Conservation (phyloP, 2,797 vertebrate species). For the Sebastes cheni region DNA sequence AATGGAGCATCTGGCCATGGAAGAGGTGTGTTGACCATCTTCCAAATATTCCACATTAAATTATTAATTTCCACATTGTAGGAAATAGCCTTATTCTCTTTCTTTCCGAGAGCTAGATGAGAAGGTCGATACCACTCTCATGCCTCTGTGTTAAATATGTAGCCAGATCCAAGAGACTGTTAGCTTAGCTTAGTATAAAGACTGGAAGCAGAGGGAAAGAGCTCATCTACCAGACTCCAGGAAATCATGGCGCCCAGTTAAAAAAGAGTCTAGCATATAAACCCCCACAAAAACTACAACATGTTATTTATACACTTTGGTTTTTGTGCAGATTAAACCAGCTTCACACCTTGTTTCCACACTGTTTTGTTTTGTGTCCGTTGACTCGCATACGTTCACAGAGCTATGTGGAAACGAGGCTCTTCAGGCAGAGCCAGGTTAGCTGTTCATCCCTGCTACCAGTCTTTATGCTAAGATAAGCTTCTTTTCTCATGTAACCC, state of each 20-base stretch:
- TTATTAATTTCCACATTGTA: not conserved
- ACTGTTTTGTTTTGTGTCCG: no score
- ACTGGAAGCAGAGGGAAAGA: not conserved
- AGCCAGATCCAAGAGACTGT: not conserved
- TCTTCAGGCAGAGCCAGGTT: not conserved
- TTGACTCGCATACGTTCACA: no score
- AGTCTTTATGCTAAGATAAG: not conserved
- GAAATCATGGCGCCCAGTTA: not conserved
- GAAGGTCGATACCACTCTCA: no score
- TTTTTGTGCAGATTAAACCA: not conserved
- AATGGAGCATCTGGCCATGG: conserved; percentile 90
- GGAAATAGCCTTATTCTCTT: not conserved
- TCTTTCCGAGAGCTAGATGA: not conserved
- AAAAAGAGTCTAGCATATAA: not conserved
- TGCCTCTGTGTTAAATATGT: not conserved
- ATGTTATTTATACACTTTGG: no score
- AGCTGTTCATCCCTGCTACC: not conserved
- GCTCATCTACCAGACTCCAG: not conserved
- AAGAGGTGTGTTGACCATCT: conserved; percentile 80
- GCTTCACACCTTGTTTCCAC: not conserved
- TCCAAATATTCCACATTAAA: not conserved
- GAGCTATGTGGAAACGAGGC: no score
- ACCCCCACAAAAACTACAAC: not conserved
- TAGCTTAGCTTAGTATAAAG: not conserved
- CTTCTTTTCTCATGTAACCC: not conserved